Conservation (phyloP, 2,113 vertebrate species). For the Xiphophorus maculatus region DNA sequence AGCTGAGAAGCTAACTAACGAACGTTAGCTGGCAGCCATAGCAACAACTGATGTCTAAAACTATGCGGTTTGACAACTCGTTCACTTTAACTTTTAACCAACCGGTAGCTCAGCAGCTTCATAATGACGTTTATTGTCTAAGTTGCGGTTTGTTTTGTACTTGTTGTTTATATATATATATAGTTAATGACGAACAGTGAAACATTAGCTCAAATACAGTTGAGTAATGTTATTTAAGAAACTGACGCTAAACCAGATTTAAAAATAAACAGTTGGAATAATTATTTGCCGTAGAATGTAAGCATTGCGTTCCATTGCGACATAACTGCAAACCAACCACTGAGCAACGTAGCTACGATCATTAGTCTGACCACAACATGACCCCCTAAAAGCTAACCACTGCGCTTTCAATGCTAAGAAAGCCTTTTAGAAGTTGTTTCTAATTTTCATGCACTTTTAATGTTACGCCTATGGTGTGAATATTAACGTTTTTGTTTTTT, state of each 20-base stretch:
- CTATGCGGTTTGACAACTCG: constrained; percentile 6
- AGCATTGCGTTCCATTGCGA: background rate
- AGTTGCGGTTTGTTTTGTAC: background rate
- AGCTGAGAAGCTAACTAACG: constrained; percentile 47
- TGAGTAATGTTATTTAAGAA: no score
- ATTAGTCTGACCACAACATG: background rate
- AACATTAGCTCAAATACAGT: constrained; percentile 10
- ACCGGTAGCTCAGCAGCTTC: no score
- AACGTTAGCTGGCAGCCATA: constrained; percentile 54
- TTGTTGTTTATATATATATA: no score
- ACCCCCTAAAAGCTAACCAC: background rate
- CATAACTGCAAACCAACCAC: background rate
- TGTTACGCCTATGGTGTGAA: constrained; percentile 18
- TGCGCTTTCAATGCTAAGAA: background rate
- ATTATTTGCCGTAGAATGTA: no score
- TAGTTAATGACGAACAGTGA: constrained; percentile 28
- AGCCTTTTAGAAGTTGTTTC: background rate
- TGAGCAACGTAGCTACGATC: background rate
- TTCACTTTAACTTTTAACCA: rapidly evolving
- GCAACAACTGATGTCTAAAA: constrained; percentile 57
- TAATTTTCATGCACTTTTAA: background rate
- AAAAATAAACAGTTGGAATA: no score
- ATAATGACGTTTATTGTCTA: rapidly evolving
- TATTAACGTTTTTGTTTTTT: background rate
- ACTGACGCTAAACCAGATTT: no score